Evolutionary conservation across 1,140 invertebrate species (phyloP).

Genomic region (Diorhabda sublineata): DNA sequence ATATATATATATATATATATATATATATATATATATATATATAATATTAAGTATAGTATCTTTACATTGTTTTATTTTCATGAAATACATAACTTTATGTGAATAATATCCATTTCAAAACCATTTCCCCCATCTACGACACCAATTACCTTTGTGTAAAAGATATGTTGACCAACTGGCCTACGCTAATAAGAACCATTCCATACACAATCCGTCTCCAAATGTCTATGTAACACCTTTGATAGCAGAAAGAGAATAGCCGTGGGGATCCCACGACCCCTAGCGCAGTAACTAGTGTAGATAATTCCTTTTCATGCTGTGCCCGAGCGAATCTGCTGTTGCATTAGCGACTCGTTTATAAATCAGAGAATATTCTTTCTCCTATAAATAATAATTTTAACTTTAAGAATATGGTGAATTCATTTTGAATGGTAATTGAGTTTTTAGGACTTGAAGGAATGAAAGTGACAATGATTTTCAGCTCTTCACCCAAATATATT

Average conservation of each 20-base stretch:
- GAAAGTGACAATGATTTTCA: too few relatives aligned
- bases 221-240: constrained; percentile 11
- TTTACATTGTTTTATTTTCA: neutral
- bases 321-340: neutral
- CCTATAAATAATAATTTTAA: too few relatives aligned
- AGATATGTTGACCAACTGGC: constrained; percentile 5
- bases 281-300: constrained; percentile 11
- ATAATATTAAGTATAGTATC: too few relatives aligned
- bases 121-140: neutral
- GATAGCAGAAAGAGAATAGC: constrained; percentile 6
- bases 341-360: neutral
- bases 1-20: too few relatives aligned
- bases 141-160: constrained; percentile 7
- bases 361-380: too few relatives aligned
- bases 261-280: neutral
- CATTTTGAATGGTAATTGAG: too few relatives aligned
- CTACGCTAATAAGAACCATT: constrained; percentile 10
- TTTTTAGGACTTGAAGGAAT: too few relatives aligned
- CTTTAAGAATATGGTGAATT: too few relatives aligned
- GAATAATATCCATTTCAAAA: neutral
- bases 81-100: neutral
- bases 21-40: too few relatives aligned
- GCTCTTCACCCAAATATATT: too few relatives aligned
- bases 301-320: constrained; percentile 14
- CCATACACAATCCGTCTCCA: constrained; percentile 7